These are phyloP conservation scores for Siniperca knerii DNA, from an alignment of 2,113 vertebrate genomes.

Conservation along the genomic window DNA sequence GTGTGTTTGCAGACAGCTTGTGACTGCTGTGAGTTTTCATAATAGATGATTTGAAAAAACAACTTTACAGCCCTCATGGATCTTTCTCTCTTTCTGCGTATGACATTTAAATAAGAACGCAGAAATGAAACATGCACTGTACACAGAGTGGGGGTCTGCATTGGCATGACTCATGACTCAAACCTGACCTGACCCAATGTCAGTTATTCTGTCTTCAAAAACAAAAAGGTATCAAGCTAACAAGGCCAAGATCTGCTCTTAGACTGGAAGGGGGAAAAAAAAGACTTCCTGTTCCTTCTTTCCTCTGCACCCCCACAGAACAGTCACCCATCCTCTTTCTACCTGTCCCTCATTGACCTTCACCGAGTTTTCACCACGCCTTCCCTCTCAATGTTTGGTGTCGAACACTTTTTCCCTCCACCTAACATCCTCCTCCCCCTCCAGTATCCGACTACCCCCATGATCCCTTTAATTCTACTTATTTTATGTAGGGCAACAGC, in stretches of 20 bases:
- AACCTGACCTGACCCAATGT: not conserved
- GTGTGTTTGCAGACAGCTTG: constrained; percentile 12
- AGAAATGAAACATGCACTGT: not conserved
- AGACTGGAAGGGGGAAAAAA: not conserved
- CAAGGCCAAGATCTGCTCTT: not conserved
- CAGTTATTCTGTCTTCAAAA: not conserved
- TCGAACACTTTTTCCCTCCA: not conserved
- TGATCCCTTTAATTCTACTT: constrained; percentile 33
- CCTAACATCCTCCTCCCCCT: not conserved
- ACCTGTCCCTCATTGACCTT: not conserved
- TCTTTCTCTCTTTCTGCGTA: not conserved
- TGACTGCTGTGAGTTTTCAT: constrained; percentile 15
- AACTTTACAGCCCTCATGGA: constrained; percentile 5
- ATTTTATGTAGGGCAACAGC: constrained; percentile 48
- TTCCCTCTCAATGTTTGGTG: not conserved
- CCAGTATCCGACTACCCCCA: not conserved
- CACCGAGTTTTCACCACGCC: accelerated
- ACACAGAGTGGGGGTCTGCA: not conserved
- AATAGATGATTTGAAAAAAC: constrained; percentile 20
- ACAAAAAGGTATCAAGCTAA: not conserved
- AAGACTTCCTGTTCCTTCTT: not conserved
- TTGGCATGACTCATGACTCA: too few relatives aligned
- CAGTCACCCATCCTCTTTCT: not conserved
- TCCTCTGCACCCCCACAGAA: not conserved
- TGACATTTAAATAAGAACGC: constrained; percentile 9